Evolutionary conservation across 2,888 invertebrate species (phyloP), one percentile per base, ranked within the genome.

Genomic region (Sarcophaga subvicina): DNA sequence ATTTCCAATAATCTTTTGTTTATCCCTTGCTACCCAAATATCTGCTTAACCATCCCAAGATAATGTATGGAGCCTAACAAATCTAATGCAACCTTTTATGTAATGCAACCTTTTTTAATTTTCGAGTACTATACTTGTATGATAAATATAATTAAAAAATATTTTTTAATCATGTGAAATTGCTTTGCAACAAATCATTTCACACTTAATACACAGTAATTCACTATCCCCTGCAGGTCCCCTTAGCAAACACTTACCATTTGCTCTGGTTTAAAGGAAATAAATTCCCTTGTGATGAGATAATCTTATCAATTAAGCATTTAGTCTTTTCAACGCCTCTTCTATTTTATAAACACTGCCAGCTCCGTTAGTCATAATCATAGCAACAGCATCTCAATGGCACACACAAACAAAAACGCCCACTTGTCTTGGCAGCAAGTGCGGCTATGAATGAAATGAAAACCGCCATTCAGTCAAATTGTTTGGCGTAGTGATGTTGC

Each of bases 341-440:
- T 59, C 25, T 37, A 62, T 66, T 37, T 37, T 54, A 66, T 80
- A 85, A 84, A 82, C 75, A 85, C 62, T 63, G 71, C 69, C 76
- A 80, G 12, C 22, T 70, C 66, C 70, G 77, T 45, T 37, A 37
- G 69, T 54, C 12, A 75, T 72, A 17, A 76, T 45, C 76, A 81
- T 72, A 47, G 37, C 37, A 64, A 49, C 72, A 63, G 37, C 73
- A 62, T 60, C 60, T 17, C 11, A n/a, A 59, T 49, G 83, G 84
- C 78, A 85, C 83, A 88, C 87, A 89, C 89, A 80, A 85, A 82
- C 71, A 83, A 76, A 54, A 88, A 88, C 88, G 88, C 88, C 88
- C 88, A 88, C 88, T 88, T 88, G 79, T 87, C 87, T 87, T 77
- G 11, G 79, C 83, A 80, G 82, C 86, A 88, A 82, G 72, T 82